Conservation (phyloP, 2,113 vertebrate genomes). For the Osmerus mordax region DNA sequence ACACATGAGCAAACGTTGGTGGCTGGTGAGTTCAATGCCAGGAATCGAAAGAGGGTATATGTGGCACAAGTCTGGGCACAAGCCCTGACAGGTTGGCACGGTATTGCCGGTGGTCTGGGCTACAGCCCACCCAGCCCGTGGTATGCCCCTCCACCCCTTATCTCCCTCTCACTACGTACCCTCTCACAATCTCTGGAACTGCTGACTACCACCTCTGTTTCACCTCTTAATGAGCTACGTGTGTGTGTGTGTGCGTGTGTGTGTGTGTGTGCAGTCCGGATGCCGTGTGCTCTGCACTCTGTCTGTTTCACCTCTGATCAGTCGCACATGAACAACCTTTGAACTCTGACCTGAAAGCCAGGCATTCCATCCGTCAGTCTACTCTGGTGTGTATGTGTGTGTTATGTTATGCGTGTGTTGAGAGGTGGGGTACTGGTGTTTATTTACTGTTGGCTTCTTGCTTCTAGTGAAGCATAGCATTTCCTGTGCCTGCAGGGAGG, state of each 20-base stretch:
- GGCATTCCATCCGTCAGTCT: constrained; percentile 3
- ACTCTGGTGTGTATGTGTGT: not conserved
- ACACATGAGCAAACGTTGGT: too few relatives aligned
- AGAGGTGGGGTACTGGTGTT: constrained; percentile 9
- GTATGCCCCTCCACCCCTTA: constrained; percentile 29
- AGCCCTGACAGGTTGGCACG: too few relatives aligned
- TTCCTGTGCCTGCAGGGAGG: constrained; percentile 4
- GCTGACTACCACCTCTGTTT: constrained; percentile 41
- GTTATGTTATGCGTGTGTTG: not conserved
- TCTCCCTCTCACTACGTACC: not conserved
- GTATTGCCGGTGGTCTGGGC: too few relatives aligned
- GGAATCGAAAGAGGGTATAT: too few relatives aligned
- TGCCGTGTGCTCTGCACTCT: constrained; percentile 1
- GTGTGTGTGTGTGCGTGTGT: too few relatives aligned
- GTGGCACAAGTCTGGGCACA: too few relatives aligned
- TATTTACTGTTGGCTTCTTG: constrained; percentile 28
- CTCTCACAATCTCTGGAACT: constrained; percentile 13
- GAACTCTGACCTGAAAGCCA: constrained; percentile 2
- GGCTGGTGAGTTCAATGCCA: too few relatives aligned
- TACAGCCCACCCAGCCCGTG: constrained; percentile 44
- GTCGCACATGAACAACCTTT: constrained; percentile 9
- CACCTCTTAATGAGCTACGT: constrained; percentile 13
- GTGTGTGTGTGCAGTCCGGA: constrained; percentile 2
- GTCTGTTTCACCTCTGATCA: constrained; percentile 15
- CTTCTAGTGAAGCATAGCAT: constrained; percentile 7